phyloP scores from a whole-genome alignment of 2,113 vertebrate genomes.

The Mesoclemmys tuberculata region DNA sequence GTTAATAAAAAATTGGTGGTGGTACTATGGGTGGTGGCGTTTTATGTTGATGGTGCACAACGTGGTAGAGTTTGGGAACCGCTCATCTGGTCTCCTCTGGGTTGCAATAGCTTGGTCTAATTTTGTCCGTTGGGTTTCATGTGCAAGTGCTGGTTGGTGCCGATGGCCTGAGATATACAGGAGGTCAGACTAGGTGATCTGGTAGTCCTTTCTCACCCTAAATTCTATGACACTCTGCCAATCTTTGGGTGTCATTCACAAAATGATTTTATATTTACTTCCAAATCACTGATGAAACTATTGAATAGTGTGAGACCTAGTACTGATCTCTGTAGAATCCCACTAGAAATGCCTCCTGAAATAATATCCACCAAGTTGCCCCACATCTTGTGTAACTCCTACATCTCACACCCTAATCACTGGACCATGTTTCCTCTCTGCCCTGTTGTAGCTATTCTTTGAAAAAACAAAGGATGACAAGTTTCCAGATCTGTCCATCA shows the following conservation, averaged over 20 bases:
- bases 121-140: neutral
- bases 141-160: neutral
- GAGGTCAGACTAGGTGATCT: neutral
- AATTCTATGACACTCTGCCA: neutral
- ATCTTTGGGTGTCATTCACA: neutral
- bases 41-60: no score
- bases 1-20: no score
- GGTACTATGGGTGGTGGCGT: no score
- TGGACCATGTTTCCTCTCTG: neutral
- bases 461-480: neutral
- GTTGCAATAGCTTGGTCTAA: neutral
- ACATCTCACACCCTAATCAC: neutral
- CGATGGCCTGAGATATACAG: neutral
- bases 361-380: neutral
- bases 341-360: neutral
- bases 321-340: neutral
- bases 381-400: neutral
- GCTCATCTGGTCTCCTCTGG: neutral
- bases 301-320: neutral
- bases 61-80: no score
- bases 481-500: neutral
- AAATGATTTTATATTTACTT: neutral
- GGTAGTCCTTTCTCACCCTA: neutral
- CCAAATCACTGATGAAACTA: neutral
- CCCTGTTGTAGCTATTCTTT: neutral